phyloP scores from a whole-genome alignment of 2,888 invertebrate species.

The Piscicola geometra region DNA sequence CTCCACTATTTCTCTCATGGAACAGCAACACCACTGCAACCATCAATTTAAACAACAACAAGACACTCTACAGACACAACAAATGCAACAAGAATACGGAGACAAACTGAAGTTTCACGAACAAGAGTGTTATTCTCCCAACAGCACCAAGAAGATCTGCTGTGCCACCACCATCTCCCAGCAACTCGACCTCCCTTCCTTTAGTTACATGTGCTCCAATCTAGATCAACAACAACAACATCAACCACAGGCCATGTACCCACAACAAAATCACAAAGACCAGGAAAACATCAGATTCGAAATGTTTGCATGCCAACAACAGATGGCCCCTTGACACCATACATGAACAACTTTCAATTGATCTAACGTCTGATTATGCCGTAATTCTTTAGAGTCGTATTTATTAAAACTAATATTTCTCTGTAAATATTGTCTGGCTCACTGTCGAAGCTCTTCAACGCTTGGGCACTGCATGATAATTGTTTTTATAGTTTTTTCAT shows the following conservation, averaged over 20 bases:
- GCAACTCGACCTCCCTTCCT: background rate
- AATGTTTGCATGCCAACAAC: background rate
- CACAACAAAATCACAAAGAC: background rate
- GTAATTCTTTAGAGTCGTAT: too few species aligned
- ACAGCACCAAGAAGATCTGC: background rate
- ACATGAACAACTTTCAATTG: background rate
- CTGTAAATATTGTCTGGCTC: too few species aligned
- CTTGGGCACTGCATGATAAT: too few species aligned
- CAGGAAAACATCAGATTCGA: slow-evolving; percentile 1
- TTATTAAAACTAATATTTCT: too few species aligned
- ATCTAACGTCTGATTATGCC: too few species aligned
- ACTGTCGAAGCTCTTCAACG: too few species aligned
- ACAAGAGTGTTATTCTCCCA: slow-evolving; percentile 2
- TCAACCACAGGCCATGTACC: background rate
- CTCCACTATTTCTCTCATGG: background rate
- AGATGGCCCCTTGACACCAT: background rate
- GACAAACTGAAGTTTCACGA: background rate
- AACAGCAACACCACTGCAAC: background rate
- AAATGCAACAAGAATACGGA: background rate
- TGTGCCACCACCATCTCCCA: slow-evolving; percentile 4
- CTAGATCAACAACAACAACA: background rate
- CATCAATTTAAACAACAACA: background rate
- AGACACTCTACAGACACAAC: background rate
- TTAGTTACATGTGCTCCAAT: background rate
- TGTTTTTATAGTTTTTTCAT: too few species aligned